Percentiles rank a stretch among this genome's conserved stretches.
phyloP scores from a whole-genome alignment of 2,888 invertebrate species.

The Mesopsocus fuscifrons region DNA sequence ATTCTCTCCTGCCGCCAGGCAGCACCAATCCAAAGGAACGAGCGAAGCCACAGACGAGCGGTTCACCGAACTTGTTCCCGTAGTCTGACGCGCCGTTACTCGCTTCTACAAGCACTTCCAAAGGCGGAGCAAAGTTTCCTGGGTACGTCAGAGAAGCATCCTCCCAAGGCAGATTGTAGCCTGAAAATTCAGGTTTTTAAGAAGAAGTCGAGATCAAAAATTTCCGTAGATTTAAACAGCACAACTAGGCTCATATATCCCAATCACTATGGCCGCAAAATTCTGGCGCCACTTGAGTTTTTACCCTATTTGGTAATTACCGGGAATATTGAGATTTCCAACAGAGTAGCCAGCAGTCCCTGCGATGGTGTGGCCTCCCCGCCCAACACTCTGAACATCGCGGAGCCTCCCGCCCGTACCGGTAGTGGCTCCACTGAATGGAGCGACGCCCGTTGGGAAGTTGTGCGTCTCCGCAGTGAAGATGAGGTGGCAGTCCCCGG shows the following conservation, averaged over 20 bases:
- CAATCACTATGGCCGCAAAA: no score
- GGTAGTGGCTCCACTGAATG: conserved; percentile 95
- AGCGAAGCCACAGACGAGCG: conserved; percentile 77
- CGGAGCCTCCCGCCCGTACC: conserved; percentile 92
- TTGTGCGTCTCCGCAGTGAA: conserved; percentile 99
- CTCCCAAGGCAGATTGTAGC: conserved; percentile 78
- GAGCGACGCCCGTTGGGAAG: conserved; percentile 93
- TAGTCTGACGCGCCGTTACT: conserved; percentile 98
- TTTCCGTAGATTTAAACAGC: no score
- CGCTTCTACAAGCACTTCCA: conserved; percentile 83
- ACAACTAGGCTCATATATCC: no score
- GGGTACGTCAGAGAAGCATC: conserved; percentile 55
- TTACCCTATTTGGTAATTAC: no score
- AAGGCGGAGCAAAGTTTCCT: conserved; percentile 69
- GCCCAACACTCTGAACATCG: conserved; percentile 87
- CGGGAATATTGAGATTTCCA: conserved; percentile 79
- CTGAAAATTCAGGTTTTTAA: no score
- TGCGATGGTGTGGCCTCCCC: conserved; percentile 85
- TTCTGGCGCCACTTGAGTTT: no score
- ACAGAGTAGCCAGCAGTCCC: conserved; percentile 95
- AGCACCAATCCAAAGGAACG: conserved; percentile 71
- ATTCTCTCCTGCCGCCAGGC: conserved; percentile 59
- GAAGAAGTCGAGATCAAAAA: no score
- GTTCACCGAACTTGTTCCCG: conserved; percentile 98
- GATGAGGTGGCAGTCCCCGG: conserved; percentile 63